Conservation (phyloP, 2,113 vertebrate genomes). For the Oreotrochilus melanogaster region DNA sequence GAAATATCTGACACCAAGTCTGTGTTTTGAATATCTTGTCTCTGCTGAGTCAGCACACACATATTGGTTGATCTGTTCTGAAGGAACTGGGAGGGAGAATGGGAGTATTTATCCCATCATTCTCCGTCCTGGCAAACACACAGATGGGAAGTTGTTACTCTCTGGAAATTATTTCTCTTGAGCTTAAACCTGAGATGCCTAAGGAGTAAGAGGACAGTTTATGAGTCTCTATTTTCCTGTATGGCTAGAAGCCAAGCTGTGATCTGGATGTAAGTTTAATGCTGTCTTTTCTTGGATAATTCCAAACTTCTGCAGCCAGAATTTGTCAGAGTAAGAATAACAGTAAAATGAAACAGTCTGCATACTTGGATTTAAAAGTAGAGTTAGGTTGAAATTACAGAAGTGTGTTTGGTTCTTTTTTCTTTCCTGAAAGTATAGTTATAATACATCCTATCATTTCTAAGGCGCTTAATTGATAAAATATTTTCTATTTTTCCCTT, state of each 20-base stretch:
- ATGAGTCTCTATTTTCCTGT: slow-evolving; percentile 12
- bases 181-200: slow-evolving; percentile 17
- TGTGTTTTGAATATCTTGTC: neutral
- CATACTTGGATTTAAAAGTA: neutral
- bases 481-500: neutral
- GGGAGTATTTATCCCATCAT: neutral
- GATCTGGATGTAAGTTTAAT: neutral
- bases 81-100: neutral
- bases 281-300: neutral
- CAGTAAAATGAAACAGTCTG: neutral
- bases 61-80: neutral
- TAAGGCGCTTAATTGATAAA: neutral
- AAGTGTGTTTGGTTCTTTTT: neutral
- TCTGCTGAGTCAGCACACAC: neutral
- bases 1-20: neutral
- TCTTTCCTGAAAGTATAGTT: neutral
- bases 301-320: neutral
- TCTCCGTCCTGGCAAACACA: neutral
- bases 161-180: slow-evolving; percentile 35
- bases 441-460: neutral
- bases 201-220: neutral
- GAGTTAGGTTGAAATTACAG: neutral
- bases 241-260: neutral
- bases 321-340: neutral
- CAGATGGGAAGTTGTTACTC: slow-evolving; percentile 1